Percentiles rank a stretch among this genome's conserved stretches.
Evolutionary conservation across 2,113 vertebrate genomes (phyloP).

Genomic region (Grallaria varia): DNA sequence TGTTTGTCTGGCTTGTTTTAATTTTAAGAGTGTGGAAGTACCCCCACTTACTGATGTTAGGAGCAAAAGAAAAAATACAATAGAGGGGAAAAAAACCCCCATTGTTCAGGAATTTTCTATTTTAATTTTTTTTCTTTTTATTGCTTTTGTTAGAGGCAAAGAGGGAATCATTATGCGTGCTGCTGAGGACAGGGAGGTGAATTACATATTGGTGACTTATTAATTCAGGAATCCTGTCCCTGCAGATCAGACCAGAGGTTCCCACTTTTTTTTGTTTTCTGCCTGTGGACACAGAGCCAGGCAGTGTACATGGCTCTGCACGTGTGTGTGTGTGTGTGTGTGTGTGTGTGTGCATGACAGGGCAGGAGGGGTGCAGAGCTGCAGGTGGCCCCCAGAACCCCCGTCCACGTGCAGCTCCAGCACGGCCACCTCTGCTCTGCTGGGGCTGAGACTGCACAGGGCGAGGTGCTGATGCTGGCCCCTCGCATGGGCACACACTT

Average conservation of each 20-base stretch:
- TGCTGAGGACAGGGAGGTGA: conserved; percentile 36
- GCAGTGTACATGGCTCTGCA: not conserved
- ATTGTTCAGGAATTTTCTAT: not conserved
- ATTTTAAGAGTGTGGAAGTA: not conserved
- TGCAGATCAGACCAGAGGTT: not conserved
- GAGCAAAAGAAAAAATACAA: not conserved
- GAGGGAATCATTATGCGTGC: not conserved
- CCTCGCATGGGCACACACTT: too few relatives aligned
- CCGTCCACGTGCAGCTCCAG: not conserved
- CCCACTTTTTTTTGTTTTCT: not conserved
- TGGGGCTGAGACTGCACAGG: not conserved
- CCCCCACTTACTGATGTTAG: not conserved
- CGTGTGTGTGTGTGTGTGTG: not conserved
- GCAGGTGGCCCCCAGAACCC: not conserved
- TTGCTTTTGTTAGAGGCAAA: conserved; percentile 25
- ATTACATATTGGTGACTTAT: conserved; percentile 29
- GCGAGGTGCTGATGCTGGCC: not conserved
- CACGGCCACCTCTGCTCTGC: too few relatives aligned
- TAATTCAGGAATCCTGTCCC: conserved; percentile 41
- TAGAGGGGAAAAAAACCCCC: not conserved
- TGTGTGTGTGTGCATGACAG: not conserved
- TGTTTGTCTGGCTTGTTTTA: conserved; percentile 44
- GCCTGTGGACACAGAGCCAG: not conserved
- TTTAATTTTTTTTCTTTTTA: not conserved
- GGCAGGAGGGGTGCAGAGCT: not conserved